Evolutionary conservation across 2,797 vertebrate genomes (phyloP).

Genomic region (Alfaro cultratus): DNA sequence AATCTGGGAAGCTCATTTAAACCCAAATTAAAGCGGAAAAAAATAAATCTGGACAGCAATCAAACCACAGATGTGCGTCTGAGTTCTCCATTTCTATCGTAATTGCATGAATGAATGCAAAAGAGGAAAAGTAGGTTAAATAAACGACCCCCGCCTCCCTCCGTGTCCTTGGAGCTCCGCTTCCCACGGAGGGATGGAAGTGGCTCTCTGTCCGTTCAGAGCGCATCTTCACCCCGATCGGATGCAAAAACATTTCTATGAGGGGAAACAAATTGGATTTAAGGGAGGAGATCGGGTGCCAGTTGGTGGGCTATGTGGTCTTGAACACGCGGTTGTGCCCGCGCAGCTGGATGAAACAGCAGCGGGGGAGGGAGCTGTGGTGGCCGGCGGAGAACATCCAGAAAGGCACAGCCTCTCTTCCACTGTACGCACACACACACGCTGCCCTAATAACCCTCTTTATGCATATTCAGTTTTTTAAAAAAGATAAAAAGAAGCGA

Average conservation of each 20-base stretch:
- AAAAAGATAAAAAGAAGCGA: neutral
- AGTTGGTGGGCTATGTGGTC: neutral
- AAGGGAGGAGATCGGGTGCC: neutral
- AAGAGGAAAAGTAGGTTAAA: neutral
- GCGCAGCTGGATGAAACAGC: slow-evolving; percentile 59
- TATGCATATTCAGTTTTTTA: neutral
- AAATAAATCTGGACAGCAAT: slow-evolving; percentile 28
- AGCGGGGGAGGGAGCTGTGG: slow-evolving; percentile 55
- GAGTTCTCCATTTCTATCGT: neutral
- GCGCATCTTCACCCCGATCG: slow-evolving; percentile 24
- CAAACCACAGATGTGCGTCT: slow-evolving; percentile 22
- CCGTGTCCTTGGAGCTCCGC: slow-evolving; percentile 66
- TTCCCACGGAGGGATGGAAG: slow-evolving; percentile 47
- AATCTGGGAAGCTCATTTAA: slow-evolving; percentile 62
- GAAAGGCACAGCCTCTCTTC: slow-evolving; percentile 57
- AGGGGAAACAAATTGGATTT: neutral
- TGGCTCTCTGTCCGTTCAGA: slow-evolving; percentile 36
- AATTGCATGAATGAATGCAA: neutral
- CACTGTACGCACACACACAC: neutral
- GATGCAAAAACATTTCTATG: neutral
- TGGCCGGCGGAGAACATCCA: slow-evolving; percentile 63
- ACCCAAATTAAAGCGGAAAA: slow-evolving; percentile 53
- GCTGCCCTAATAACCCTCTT: neutral
- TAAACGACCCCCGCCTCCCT: slow-evolving; percentile 43
- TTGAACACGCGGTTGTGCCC: slow-evolving; percentile 26